Evolutionary conservation across 2,797 vertebrate species (phyloP).

Genomic region (Peromyscus aztecus): DNA sequence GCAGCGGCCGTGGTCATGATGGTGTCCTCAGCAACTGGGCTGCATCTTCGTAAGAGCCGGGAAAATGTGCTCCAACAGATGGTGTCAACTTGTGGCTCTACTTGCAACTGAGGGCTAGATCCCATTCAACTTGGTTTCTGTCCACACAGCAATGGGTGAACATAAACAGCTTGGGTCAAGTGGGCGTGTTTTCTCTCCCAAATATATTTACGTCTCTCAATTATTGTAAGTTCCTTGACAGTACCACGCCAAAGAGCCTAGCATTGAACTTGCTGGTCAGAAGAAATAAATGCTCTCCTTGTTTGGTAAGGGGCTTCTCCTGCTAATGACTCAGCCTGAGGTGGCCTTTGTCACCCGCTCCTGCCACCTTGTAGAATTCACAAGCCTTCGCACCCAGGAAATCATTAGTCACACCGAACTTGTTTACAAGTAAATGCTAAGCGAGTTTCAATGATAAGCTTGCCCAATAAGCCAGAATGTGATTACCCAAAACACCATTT

Average conservation of each 20-base stretch:
- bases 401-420: conserved; percentile 6
- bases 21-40: fast-evolving
- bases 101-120: not conserved
- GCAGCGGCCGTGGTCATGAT: not conserved
- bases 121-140: not conserved
- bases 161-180: not conserved
- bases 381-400: not conserved
- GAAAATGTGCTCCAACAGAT: not conserved
- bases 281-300: not conserved
- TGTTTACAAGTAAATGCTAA: conserved; percentile 41
- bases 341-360: not conserved
- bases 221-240: not conserved
- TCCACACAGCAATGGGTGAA: not conserved
- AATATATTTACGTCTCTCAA: not conserved
- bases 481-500: not conserved
- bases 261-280: not conserved
- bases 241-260: not conserved
- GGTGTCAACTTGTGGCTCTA: not conserved
- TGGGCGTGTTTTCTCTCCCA: not conserved
- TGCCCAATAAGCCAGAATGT: not conserved
- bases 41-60: not conserved
- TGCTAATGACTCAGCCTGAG: not conserved
- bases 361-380: not conserved
- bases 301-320: not conserved
- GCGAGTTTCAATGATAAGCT: not conserved